Evolutionary conservation across 2,113 vertebrate genomes (phyloP).

Genomic region (Scomber colias): DNA sequence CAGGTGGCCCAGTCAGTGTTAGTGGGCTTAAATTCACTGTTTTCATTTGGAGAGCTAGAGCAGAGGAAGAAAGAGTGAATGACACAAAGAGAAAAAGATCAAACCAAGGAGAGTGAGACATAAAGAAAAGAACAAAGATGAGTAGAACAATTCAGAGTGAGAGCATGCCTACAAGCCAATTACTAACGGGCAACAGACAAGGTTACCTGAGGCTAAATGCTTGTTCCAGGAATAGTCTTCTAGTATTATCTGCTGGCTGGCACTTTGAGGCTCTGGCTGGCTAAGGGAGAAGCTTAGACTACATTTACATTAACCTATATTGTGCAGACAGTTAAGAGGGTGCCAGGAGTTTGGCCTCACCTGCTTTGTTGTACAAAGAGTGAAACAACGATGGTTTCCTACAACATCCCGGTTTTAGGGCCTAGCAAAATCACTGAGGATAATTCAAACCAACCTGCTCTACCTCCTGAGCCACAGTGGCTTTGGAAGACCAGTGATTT

Average conservation of each 20-base stretch:
- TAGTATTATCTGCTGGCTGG: constrained; percentile 52
- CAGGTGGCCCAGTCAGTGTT: constrained; percentile 29
- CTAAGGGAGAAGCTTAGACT: constrained; percentile 55
- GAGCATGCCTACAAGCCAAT: constrained; percentile 52
- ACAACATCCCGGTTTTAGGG: not conserved
- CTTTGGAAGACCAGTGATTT: no score
- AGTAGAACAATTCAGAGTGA: constrained; percentile 17
- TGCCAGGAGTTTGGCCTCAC: constrained; percentile 32
- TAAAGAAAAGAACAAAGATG: constrained; percentile 44
- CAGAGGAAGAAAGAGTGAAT: not conserved
- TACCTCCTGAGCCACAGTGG: no score
- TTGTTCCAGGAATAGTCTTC: constrained; percentile 61
- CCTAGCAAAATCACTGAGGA: not conserved
- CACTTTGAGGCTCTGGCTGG: constrained; percentile 18
- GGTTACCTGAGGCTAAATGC: constrained; percentile 66
- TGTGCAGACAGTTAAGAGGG: constrained; percentile 43
- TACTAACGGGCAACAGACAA: constrained; percentile 43
- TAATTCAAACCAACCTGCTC: no score
- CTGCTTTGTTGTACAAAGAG: not conserved
- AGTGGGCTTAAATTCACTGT: constrained; percentile 45
- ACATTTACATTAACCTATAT: constrained; percentile 52
- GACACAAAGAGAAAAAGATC: not conserved
- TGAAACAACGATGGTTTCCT: not conserved
- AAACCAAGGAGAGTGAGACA: constrained; percentile 13
- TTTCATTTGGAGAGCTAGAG: constrained; percentile 42